phyloP scores from a whole-genome alignment of 2,113 vertebrate species.

The Nansenia antarctica region DNA sequence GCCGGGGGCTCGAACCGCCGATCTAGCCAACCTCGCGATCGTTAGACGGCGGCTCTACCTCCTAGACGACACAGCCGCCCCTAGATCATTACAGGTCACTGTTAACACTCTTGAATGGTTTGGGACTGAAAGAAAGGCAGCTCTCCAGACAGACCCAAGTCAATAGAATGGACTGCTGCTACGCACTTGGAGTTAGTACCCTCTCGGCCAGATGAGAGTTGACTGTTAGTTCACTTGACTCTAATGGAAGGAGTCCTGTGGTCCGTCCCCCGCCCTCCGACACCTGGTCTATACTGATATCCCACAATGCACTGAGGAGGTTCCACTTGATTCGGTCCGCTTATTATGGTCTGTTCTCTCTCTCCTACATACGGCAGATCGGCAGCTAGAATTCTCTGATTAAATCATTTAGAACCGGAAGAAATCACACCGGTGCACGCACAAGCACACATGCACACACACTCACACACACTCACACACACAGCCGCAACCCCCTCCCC shows the following conservation, averaged over 20 bases:
- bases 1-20: too few relatives aligned
- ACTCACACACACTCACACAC: neutral
- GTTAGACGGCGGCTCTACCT: too few relatives aligned
- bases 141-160: too few relatives aligned
- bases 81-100: too few relatives aligned
- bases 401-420: neutral
- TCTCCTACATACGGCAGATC: neutral
- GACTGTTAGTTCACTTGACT: neutral
- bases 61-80: too few relatives aligned
- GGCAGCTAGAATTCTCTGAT: neutral
- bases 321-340: constrained; percentile 17
- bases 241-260: neutral
- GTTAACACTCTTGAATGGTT: too few relatives aligned
- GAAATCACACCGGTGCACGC: neutral
- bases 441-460: neutral
- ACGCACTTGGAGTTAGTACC: neutral
- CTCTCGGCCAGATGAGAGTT: neutral
- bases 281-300: neutral
- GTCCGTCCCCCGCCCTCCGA: neutral
- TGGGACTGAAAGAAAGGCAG: too few relatives aligned
- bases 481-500: neutral
- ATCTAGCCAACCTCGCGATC: too few relatives aligned
- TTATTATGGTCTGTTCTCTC: constrained; percentile 9
- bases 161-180: neutral
- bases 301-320: constrained; percentile 1